These are phyloP conservation scores for Pungitius pungitius DNA, from an alignment of 2,113 vertebrate genomes.

Conservation along the genomic window DNA sequence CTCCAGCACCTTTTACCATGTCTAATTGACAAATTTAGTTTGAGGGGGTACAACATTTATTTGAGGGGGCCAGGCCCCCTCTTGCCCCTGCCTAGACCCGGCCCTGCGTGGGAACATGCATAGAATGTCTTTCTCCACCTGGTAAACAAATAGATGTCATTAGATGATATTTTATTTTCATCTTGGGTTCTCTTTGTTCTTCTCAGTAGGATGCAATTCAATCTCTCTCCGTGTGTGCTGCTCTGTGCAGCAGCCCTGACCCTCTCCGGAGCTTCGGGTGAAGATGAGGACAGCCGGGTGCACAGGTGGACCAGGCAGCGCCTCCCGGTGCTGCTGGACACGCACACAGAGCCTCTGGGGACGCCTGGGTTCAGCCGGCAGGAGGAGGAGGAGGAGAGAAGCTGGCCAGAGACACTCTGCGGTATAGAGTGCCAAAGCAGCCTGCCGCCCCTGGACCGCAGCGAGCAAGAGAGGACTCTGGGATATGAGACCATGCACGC, in stretches of 20 bases:
- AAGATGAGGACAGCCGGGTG: constrained; percentile 65
- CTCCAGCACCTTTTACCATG: too few species aligned
- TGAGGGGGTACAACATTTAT: too few species aligned
- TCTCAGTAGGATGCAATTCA: constrained; percentile 80
- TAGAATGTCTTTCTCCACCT: neutral
- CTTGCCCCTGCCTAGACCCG: too few species aligned
- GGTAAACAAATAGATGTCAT: neutral
- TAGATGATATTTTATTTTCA: neutral
- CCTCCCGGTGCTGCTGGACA: constrained; percentile 83
- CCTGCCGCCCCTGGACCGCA: constrained; percentile 74
- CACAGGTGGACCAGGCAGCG: constrained; percentile 82
- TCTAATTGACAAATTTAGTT: too few species aligned
- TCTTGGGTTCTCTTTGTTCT: neutral
- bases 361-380: constrained; percentile 73
- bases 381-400: constrained; percentile 62
- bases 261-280: constrained; percentile 45
- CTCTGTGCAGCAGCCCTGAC: constrained; percentile 71
- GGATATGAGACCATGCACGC: constrained; percentile 91
- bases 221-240: constrained; percentile 71
- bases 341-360: constrained; percentile 80
- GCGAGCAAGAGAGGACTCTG: constrained; percentile 85
- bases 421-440: constrained; percentile 89
- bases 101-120: too few species aligned
- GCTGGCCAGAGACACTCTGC: constrained; percentile 73
- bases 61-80: too few species aligned